phyloP scores from a whole-genome alignment of 2,113 vertebrate genomes.

The Shinisaurus crocodilurus region DNA sequence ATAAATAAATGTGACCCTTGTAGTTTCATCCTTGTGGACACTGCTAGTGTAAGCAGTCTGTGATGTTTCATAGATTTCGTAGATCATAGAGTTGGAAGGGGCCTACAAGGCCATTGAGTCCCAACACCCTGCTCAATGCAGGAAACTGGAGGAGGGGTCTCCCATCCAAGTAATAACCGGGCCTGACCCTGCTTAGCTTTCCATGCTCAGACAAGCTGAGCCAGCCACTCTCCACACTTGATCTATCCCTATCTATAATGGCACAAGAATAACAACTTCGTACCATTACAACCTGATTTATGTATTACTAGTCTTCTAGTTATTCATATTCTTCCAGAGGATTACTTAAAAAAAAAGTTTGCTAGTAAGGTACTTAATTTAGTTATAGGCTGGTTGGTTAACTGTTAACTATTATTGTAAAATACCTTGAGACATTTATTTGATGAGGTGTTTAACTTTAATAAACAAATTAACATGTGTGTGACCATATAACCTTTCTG shows the following conservation, averaged over 20 bases:
- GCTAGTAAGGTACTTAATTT: not conserved
- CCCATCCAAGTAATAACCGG: no score
- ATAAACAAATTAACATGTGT: not conserved
- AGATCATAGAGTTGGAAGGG: no score
- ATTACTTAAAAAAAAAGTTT: not conserved
- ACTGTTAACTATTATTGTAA: no score
- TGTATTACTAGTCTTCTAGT: not conserved
- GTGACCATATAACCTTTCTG: not conserved
- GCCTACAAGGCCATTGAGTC: no score
- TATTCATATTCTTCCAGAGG: not conserved
- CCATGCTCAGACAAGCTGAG: no score
- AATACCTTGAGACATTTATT: no score
- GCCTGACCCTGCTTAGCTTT: no score
- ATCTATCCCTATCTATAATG: not conserved
- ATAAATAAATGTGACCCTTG: rapidly evolving
- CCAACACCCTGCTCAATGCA: no score
- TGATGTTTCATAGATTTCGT: no score
- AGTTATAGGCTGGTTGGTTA: not conserved
- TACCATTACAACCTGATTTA: not conserved
- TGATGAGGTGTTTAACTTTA: no score
- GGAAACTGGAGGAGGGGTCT: no score
- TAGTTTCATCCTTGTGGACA: not conserved
- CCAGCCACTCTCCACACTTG: not conserved
- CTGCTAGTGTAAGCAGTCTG: not conserved
- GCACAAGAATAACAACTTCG: not conserved